phyloP scores from a whole-genome alignment of 2,113 vertebrate genomes.

The Polyodon spathula region DNA sequence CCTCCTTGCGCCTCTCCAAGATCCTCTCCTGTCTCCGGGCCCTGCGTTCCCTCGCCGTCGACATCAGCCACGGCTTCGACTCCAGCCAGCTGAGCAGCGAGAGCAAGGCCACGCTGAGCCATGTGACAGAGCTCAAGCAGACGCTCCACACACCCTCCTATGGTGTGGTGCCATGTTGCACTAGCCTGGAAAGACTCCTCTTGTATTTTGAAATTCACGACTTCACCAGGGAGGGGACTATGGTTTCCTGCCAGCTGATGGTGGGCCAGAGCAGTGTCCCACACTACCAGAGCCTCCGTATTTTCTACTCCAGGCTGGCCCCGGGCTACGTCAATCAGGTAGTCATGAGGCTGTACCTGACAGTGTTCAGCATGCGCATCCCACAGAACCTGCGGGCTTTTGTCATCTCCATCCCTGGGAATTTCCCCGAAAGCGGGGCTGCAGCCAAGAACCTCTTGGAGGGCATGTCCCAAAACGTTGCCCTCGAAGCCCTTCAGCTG shows the following conservation, averaged over 20 bases:
- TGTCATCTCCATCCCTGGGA: slow-evolving; percentile 82
- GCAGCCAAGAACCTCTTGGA: slow-evolving; percentile 73
- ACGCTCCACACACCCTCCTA: slow-evolving; percentile 84
- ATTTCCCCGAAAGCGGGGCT: slow-evolving; percentile 71
- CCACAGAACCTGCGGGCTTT: slow-evolving; percentile 80
- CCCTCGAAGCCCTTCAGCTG: slow-evolving; percentile 82
- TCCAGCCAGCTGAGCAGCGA: slow-evolving; percentile 74
- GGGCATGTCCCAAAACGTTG: slow-evolving; percentile 70
- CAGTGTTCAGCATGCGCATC: slow-evolving; percentile 82
- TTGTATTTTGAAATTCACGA: slow-evolving; percentile 88
- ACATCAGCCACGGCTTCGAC: slow-evolving; percentile 73
- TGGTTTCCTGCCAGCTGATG: slow-evolving; percentile 85
- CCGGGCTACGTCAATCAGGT: slow-evolving; percentile 92
- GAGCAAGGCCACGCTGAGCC: slow-evolving; percentile 77
- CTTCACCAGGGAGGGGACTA: slow-evolving; percentile 72
- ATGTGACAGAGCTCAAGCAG: slow-evolving; percentile 78
- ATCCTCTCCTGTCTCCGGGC: slow-evolving; percentile 69
- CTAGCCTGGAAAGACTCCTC: slow-evolving; percentile 78
- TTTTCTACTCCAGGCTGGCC: slow-evolving; percentile 85
- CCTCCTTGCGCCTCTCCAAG: slow-evolving; percentile 75
- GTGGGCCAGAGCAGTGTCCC: slow-evolving; percentile 95
- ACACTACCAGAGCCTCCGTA: slow-evolving; percentile 83
- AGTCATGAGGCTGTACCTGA: slow-evolving; percentile 84
- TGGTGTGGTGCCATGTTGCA: slow-evolving; percentile 85
- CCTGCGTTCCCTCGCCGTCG: slow-evolving; percentile 78